Evolutionary conservation across 2,888 invertebrate genomes (phyloP).

Genomic region (Prosopocoilus inquinatus): DNA sequence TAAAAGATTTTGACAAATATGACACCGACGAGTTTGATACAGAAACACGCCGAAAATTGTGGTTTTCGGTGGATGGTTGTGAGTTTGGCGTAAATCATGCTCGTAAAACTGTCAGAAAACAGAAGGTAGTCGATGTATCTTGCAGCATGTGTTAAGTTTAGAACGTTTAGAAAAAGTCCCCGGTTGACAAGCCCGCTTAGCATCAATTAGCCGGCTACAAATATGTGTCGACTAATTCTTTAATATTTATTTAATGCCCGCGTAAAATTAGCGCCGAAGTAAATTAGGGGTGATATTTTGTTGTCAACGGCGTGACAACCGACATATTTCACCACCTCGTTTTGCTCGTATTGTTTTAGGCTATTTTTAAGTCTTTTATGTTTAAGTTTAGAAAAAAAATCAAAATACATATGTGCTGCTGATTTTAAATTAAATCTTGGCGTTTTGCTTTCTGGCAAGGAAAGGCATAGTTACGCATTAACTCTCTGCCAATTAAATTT

Average conservation of each 20-base stretch:
- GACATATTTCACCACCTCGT: conserved; percentile 8
- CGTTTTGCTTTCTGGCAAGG: too few species aligned
- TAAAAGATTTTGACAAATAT: conserved; percentile 10
- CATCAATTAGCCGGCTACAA: conserved; percentile 31
- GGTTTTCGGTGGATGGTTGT: conserved; percentile 36
- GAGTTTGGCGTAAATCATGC: conserved; percentile 36
- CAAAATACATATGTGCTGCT: too few species aligned
- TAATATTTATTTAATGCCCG: conserved; percentile 16
- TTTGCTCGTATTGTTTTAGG: conserved; percentile 3
- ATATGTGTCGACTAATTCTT: conserved; percentile 18
- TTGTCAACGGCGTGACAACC: conserved; percentile 4
- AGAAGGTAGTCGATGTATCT: conserved; percentile 31
- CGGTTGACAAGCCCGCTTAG: conserved; percentile 13
- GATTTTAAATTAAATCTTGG: not conserved
- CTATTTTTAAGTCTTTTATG: not conserved
- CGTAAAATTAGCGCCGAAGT: conserved; percentile 14
- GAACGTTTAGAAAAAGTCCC: conserved; percentile 35
- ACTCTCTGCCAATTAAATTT: not conserved
- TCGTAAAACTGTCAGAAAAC: conserved; percentile 44
- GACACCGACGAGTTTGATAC: conserved; percentile 10
- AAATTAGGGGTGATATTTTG: conserved; percentile 5
- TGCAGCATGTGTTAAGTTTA: conserved; percentile 25
- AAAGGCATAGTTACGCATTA: too few species aligned
- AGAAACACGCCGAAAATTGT: conserved; percentile 40
- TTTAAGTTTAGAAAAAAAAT: not conserved